phyloP scores from a whole-genome alignment of 2,888 invertebrate species.

The Magallana nippona region DNA sequence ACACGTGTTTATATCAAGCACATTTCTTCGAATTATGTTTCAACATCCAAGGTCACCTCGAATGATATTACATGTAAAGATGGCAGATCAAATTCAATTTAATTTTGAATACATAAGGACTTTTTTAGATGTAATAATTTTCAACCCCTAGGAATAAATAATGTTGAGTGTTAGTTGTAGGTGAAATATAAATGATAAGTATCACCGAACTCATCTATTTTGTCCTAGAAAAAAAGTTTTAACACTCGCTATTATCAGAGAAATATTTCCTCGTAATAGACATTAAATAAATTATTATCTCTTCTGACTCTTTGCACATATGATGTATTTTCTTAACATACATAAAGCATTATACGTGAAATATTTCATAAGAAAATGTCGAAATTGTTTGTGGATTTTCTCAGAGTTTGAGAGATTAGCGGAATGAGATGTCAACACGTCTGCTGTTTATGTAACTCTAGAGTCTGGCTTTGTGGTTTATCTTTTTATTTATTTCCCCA shows the following conservation, averaged over 20 bases:
- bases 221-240: too few species aligned
- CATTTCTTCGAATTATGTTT: too few species aligned
- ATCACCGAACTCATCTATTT: too few species aligned
- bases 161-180: too few species aligned
- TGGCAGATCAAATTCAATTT: too few species aligned
- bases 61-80: too few species aligned
- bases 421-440: background rate
- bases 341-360: slow-evolving; percentile 2
- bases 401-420: slow-evolving; percentile 9
- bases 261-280: background rate
- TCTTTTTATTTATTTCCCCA: slow-evolving; percentile 32
- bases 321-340: slow-evolving; percentile 10
- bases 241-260: too few species aligned
- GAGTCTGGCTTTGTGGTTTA: slow-evolving; percentile 3
- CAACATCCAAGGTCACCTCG: too few species aligned
- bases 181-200: too few species aligned
- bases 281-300: background rate
- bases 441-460: slow-evolving; percentile 7
- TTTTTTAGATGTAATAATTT: background rate
- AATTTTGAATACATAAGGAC: background rate
- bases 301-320: slow-evolving; percentile 1
- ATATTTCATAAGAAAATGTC: slow-evolving; percentile 31
- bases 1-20: too few species aligned
- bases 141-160: too few species aligned
- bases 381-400: slow-evolving; percentile 24